Conservation (phyloP, 2,797 vertebrate genomes). For the Xiphorhynchus erythropygius region DNA sequence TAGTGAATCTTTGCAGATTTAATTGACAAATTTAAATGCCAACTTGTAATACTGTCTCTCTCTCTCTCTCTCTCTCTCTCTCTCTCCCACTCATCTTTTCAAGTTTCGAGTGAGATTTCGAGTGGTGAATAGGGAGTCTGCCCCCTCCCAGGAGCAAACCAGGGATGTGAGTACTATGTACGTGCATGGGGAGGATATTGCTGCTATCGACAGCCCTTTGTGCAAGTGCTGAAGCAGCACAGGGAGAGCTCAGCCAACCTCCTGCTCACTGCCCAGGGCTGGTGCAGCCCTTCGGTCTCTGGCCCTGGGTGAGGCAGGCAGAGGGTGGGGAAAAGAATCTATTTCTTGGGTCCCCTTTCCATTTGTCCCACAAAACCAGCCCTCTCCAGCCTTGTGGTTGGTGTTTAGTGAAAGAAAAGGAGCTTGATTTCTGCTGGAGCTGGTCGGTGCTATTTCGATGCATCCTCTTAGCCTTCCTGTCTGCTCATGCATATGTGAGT, state of each 20-base stretch:
- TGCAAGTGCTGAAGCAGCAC: neutral
- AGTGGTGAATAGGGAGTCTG: neutral
- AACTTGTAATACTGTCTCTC: neutral
- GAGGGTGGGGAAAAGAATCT: neutral
- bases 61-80: neutral
- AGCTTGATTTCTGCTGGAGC: neutral
- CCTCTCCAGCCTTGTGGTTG: neutral
- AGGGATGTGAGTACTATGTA: neutral
- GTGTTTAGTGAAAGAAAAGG: neutral
- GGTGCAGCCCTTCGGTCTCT: accelerated
- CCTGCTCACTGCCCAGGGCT: neutral
- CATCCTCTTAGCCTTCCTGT: neutral
- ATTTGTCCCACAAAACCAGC: neutral
- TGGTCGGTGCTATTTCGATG: neutral
- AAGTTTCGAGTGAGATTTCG: neutral
- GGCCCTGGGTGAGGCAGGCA: neutral
- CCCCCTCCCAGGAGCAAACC: neutral
- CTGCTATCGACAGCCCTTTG: neutral
- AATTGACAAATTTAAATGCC: slow-evolving; percentile 36
- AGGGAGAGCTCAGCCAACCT: accelerated
- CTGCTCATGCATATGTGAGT: neutral
- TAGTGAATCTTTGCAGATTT: neutral
- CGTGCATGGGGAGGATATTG: accelerated
- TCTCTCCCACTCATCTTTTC: neutral
- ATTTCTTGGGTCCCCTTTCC: neutral